Conservation (phyloP, 1,140 invertebrate genomes). For the Bombus impatiens region DNA sequence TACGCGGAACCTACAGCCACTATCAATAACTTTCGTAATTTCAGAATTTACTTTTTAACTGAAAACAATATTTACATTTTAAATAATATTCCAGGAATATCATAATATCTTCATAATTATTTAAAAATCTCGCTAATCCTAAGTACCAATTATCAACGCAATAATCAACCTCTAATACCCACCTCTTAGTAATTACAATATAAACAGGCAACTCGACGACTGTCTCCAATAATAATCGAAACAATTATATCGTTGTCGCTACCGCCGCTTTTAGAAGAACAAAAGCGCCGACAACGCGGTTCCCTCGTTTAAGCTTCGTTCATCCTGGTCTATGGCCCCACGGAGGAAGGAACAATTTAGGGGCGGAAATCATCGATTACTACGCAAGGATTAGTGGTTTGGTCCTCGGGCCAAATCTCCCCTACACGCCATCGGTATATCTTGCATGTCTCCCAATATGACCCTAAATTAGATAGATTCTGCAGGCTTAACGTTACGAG, state of each 20-base stretch:
- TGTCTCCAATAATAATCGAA: conserved; percentile 40
- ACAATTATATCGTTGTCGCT: conserved; percentile 55
- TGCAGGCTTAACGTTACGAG: conserved; percentile 52
- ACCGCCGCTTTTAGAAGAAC: conserved; percentile 34
- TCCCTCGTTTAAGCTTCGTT: conserved; percentile 55
- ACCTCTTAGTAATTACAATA: neutral
- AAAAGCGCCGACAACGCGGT: conserved; percentile 43
- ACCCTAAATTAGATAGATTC: conserved; percentile 65
- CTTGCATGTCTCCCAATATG: conserved; percentile 60
- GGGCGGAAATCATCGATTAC: conserved; percentile 76
- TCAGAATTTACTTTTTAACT: neutral
- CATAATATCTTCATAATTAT: too few species aligned
- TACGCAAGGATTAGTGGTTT: conserved; percentile 72
- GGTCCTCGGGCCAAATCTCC: conserved; percentile 61
- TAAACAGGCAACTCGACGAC: neutral
- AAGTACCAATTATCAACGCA: neutral
- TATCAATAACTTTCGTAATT: too few species aligned
- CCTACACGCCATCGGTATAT: conserved; percentile 59
- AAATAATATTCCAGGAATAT: too few species aligned
- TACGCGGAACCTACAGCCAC: too few species aligned
- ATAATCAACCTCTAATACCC: neutral
- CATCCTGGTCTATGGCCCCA: conserved; percentile 7
- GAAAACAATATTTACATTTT: neutral
- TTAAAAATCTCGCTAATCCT: too few species aligned
- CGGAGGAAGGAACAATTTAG: conserved; percentile 69